phyloP scores from a whole-genome alignment of 2,888 invertebrate species.

The Patella pellucida region DNA sequence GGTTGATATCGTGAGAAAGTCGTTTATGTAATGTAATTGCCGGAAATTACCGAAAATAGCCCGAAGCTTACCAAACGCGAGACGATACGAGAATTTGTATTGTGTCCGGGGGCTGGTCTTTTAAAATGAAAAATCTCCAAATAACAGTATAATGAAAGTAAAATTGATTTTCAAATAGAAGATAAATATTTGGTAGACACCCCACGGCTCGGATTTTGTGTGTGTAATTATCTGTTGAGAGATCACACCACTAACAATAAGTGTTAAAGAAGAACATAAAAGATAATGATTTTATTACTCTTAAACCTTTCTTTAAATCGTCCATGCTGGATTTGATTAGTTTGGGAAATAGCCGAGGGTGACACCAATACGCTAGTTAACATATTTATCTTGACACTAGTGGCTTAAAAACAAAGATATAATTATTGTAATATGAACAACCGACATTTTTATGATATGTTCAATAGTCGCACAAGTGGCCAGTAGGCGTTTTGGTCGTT shows the following conservation, averaged over 20 bases:
- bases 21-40: not conserved
- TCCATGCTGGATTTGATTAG: constrained; percentile 7
- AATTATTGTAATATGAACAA: constrained; percentile 10
- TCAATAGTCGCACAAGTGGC: not conserved
- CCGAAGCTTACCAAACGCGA: not conserved
- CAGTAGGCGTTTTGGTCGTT: not conserved
- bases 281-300: constrained; percentile 2
- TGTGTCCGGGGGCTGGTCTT: not conserved
- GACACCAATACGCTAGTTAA: not conserved
- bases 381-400: constrained; percentile 7
- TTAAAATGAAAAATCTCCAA: not conserved
- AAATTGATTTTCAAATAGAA: not conserved
- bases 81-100: constrained; percentile 7
- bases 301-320: not conserved
- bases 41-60: constrained; percentile 9
- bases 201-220: not conserved
- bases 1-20: constrained; percentile 1
- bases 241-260: constrained; percentile 3
- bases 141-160: no score
- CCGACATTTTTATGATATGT: constrained; percentile 10
- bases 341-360: not conserved
- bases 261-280: constrained; percentile 6
- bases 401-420: constrained; percentile 7
- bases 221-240: not conserved
- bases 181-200: constrained; percentile 4